Evolutionary conservation across 2,797 vertebrate genomes (phyloP).

Genomic region (Lacerta agilis): DNA sequence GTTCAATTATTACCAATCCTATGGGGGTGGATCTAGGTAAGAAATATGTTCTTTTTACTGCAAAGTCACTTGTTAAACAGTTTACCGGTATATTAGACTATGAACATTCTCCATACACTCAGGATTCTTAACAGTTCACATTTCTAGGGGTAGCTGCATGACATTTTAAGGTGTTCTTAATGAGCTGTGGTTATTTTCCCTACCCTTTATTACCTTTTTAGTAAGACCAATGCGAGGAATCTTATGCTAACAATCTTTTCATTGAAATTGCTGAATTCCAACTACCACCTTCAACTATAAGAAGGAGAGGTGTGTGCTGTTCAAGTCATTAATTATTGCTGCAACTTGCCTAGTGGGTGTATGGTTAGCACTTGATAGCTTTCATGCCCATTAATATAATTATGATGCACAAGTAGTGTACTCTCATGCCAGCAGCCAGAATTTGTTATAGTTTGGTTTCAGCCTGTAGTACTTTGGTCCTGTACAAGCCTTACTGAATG

Average conservation of each 20-base stretch:
- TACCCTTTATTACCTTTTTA: neutral
- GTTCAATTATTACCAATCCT: constrained; percentile 87
- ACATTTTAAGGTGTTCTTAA: neutral
- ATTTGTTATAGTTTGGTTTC: neutral
- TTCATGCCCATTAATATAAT: neutral
- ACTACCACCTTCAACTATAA: constrained; percentile 3
- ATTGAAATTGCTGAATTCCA: neutral
- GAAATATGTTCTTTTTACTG: constrained; percentile 38
- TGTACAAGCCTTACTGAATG: neutral
- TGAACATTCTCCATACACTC: neutral
- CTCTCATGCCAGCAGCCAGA: neutral
- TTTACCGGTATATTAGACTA: neutral
- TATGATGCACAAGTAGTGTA: neutral
- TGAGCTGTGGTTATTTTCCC: neutral
- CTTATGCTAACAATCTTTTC: neutral
- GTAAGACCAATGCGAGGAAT: neutral
- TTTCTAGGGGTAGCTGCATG: neutral
- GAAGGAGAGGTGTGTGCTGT: constrained; percentile 16
- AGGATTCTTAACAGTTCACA: neutral
- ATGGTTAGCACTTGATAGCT: neutral
- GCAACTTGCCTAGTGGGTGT: neutral
- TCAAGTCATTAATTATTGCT: constrained; percentile 18
- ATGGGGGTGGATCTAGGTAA: constrained; percentile 88
- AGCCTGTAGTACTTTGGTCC: neutral
- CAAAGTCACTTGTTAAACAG: neutral